Evolutionary conservation across 2,797 vertebrate genomes (phyloP).

Genomic region (Girardinus metallicus): DNA sequence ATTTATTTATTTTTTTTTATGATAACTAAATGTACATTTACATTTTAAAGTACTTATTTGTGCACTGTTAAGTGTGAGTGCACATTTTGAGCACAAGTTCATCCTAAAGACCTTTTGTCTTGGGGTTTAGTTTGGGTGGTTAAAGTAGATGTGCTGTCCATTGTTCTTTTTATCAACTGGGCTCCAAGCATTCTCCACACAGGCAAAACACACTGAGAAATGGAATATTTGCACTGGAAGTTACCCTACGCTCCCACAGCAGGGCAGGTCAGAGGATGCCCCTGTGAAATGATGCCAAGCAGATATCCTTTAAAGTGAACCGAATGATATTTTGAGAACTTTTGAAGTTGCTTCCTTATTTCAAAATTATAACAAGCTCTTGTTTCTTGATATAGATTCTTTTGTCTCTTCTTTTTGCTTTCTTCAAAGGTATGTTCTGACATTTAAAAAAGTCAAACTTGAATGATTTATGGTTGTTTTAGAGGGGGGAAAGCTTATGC

Average conservation of each 20-base stretch:
- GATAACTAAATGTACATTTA: not conserved
- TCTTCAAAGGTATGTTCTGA: constrained; percentile 2
- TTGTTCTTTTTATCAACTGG: not conserved
- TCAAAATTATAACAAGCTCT: not conserved
- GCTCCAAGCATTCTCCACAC: not conserved
- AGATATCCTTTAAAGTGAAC: not conserved
- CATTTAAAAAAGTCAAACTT: constrained; percentile 10
- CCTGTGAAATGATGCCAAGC: constrained; percentile 4
- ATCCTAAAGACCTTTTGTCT: not conserved
- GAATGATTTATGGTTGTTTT: constrained; percentile 9
- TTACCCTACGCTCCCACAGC: not conserved
- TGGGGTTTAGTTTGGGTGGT: not conserved
- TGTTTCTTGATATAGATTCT: not conserved
- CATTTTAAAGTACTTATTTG: not conserved
- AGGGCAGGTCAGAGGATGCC: not conserved
- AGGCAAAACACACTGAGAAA: not conserved
- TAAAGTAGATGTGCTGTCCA: not conserved
- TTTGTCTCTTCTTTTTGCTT: not conserved
- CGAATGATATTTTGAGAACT: not conserved
- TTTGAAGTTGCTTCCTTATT: not conserved
- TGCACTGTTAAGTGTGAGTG: not conserved
- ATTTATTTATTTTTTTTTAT: not conserved
- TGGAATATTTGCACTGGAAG: not conserved
- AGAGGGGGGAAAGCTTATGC: not conserved
- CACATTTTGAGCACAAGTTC: not conserved